These are phyloP conservation scores for Galendromus occidentalis DNA, from an alignment of 1,140 invertebrate species.

Conservation along the genomic window DNA sequence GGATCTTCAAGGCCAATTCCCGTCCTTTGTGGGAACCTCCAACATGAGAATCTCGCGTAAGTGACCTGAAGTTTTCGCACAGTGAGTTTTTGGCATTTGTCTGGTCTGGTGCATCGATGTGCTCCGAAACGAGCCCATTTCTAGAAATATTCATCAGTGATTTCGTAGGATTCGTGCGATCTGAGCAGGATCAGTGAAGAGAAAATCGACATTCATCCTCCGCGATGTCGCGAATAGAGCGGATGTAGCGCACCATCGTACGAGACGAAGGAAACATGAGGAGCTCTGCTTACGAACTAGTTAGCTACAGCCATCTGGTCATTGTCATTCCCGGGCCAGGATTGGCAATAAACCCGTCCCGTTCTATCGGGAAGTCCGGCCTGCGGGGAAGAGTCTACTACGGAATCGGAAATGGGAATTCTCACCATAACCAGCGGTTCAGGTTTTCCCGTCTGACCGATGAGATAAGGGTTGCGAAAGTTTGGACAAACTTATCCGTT, in stretches of 20 bases:
- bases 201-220: too few species aligned
- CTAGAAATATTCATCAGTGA: too few species aligned
- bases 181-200: too few species aligned
- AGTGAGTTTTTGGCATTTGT: too few species aligned
- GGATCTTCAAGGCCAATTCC: background rate
- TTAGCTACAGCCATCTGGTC: conserved; percentile 23
- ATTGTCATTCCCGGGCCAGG: background rate
- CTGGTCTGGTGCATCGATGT: too few species aligned
- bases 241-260: too few species aligned
- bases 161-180: too few species aligned
- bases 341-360: conserved; percentile 20
- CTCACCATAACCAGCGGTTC: conserved; percentile 11
- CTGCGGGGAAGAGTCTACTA: background rate
- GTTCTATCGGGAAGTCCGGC: background rate
- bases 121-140: too few species aligned
- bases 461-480: too few species aligned
- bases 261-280: too few species aligned
- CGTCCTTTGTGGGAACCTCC: background rate
- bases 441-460: background rate
- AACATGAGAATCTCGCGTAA: background rate
- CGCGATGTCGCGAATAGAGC: too few species aligned
- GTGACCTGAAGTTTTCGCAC: background rate
- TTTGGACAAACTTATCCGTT: background rate
- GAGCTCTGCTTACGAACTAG: conserved; percentile 26
- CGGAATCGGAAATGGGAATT: background rate